phyloP scores from a whole-genome alignment of 2,797 vertebrate species.

The Scolopax rusticola region DNA sequence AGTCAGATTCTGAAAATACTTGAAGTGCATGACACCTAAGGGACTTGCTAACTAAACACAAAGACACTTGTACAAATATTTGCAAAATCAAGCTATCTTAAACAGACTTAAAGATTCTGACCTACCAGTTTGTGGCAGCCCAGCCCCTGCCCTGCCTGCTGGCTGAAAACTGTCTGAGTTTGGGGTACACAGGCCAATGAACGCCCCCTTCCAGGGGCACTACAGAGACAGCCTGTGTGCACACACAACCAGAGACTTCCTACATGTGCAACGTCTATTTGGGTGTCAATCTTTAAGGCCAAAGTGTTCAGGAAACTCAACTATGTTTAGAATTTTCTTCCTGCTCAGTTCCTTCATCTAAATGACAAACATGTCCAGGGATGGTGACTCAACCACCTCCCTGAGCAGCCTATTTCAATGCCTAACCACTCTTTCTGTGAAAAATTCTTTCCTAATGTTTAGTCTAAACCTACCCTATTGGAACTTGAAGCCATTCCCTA shows the following conservation, averaged over 20 bases:
- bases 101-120: background rate
- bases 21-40: background rate
- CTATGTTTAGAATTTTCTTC: background rate
- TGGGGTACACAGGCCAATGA: background rate
- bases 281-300: background rate
- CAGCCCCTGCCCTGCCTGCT: background rate
- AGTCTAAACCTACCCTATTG: too few species aligned
- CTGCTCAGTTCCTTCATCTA: background rate
- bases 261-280: background rate
- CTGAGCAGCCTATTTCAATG: too few species aligned
- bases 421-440: too few species aligned
- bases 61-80: background rate
- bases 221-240: background rate
- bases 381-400: too few species aligned
- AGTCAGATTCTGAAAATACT: background rate
- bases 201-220: background rate
- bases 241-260: background rate
- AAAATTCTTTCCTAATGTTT: too few species aligned
- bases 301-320: background rate
- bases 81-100: background rate
- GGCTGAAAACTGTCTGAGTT: background rate
- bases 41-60: background rate
- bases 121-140: background rate
- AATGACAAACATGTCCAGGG: too few species aligned
- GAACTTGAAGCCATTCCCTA: too few species aligned